Evolutionary conservation across 2,797 vertebrate genomes (phyloP).

Genomic region (Thamnophis elegans): DNA sequence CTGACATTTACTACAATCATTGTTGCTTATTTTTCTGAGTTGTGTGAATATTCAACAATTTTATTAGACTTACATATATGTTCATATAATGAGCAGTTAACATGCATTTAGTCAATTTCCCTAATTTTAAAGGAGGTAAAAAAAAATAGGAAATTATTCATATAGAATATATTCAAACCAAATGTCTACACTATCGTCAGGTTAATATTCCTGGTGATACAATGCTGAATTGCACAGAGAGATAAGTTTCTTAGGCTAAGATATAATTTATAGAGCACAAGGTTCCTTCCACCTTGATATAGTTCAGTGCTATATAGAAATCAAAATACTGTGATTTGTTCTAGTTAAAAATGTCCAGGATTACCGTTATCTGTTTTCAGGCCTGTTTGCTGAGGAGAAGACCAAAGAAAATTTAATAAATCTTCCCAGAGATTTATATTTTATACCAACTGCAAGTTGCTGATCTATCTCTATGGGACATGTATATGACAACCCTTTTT

Average conservation of each 20-base stretch:
- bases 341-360: neutral
- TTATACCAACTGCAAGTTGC: conserved; percentile 6
- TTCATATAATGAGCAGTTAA: neutral
- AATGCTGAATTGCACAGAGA: neutral
- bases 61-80: neutral
- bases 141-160: neutral
- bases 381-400: conserved; percentile 14
- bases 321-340: neutral
- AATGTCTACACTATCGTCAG: neutral
- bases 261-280: neutral
- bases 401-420: neutral
- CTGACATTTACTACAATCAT: neutral
- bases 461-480: fast-evolving
- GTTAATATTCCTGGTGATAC: neutral
- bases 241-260: neutral
- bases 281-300: neutral
- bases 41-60: neutral
- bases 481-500: neutral
- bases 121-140: neutral
- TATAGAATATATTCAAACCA: neutral
- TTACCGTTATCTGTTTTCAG: neutral
- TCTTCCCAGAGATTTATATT: conserved; percentile 11
- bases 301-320: neutral
- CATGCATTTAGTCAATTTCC: neutral
- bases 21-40: neutral